Conservation (phyloP, 2,113 vertebrate species). For the Odocoileus virginianus region DNA sequence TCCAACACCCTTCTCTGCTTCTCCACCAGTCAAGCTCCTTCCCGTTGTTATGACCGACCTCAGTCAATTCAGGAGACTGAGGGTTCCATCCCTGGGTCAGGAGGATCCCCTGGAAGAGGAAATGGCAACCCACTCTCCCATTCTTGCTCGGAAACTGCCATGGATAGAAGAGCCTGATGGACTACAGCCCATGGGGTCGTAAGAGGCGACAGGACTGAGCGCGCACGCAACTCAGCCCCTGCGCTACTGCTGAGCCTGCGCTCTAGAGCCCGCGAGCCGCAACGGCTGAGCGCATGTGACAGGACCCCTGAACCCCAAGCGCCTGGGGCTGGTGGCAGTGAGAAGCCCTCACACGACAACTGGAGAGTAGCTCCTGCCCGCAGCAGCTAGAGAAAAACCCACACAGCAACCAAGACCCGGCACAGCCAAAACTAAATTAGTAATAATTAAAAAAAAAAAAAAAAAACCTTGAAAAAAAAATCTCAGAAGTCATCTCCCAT, state of each 20-base stretch:
- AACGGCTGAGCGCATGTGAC: fast-evolving
- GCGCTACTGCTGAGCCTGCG: not conserved
- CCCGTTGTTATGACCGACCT: not conserved
- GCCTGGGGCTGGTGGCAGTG: not conserved
- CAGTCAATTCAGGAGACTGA: not conserved
- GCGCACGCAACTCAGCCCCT: not conserved
- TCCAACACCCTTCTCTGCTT: not conserved
- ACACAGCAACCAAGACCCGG: not conserved
- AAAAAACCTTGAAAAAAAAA: not conserved
- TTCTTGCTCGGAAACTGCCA: not conserved
- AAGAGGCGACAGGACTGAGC: not conserved
- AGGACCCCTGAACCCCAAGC: not conserved
- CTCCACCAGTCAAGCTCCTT: not conserved
- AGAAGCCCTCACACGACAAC: not conserved
- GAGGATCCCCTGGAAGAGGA: not conserved
- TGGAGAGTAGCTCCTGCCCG: not conserved
- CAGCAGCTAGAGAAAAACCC: not conserved
- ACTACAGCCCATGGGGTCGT: not conserved
- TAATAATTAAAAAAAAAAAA: not conserved
- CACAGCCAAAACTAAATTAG: not conserved
- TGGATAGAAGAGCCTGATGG: not conserved
- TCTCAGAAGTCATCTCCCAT: not conserved
- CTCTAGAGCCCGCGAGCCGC: not conserved
- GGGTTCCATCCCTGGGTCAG: not conserved
- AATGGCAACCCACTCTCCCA: not conserved